Conservation (phyloP, 2,888 invertebrate species). For the Eristalis pertinax region DNA sequence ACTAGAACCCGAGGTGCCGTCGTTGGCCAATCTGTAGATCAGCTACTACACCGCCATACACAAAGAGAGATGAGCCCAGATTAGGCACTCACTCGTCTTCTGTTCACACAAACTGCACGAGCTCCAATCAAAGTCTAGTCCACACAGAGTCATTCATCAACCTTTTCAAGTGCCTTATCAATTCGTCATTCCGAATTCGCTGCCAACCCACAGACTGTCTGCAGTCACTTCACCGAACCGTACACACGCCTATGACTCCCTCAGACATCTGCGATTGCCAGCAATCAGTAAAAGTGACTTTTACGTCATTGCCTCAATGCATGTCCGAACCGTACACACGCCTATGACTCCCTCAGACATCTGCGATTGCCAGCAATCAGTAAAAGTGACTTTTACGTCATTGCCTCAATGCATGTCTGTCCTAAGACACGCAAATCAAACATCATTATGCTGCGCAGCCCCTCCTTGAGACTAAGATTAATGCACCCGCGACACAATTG, state of each 20-base stretch:
- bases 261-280: not conserved
- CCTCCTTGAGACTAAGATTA: conserved; percentile 32
- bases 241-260: not conserved
- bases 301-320: not conserved
- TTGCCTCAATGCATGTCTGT: not conserved
- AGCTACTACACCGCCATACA: too few species aligned
- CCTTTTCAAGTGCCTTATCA: not conserved
- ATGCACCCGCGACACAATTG: conserved; percentile 17
- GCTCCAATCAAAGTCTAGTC: too few species aligned
- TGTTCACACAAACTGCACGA: too few species aligned
- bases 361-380: not conserved
- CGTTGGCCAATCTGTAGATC: too few species aligned
- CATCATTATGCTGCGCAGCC: conserved; percentile 28
- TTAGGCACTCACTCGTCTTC: too few species aligned
- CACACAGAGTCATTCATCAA: not conserved
- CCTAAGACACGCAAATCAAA: not conserved
- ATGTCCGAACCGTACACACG: too few species aligned
- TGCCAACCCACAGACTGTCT: not conserved
- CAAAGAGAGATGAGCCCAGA: too few species aligned
- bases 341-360: not conserved
- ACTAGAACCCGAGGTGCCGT: too few species aligned
- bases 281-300: not conserved
- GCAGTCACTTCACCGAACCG: not conserved
- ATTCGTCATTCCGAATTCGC: not conserved
- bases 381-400: not conserved